These are phyloP conservation scores for Bucco capensis DNA, from an alignment of 2,113 vertebrate genomes.

Conservation along the genomic window DNA sequence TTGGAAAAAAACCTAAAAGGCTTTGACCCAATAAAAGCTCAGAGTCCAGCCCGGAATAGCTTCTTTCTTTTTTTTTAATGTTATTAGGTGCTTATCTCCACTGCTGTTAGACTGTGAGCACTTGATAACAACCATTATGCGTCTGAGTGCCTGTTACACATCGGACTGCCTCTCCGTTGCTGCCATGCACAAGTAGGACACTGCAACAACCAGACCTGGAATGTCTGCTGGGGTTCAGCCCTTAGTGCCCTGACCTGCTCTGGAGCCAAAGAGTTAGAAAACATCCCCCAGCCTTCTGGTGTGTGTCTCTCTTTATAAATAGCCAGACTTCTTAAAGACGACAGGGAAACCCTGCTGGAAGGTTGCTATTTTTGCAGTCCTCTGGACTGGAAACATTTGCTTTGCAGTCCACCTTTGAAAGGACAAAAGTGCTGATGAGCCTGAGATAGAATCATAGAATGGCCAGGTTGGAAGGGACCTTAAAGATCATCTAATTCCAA, in stretches of 20 bases:
- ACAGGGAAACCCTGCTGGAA: neutral
- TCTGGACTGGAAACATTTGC: neutral
- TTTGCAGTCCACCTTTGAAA: neutral
- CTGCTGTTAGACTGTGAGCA: neutral
- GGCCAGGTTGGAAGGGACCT: too few relatives aligned
- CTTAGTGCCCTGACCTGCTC: neutral
- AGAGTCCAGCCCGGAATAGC: neutral
- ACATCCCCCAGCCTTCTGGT: neutral
- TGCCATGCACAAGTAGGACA: neutral
- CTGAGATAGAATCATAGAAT: too few relatives aligned
- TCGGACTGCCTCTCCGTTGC: neutral
- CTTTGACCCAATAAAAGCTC: neutral
- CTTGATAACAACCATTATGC: neutral
- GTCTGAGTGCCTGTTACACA: rapidly evolving
- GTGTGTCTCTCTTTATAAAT: neutral
- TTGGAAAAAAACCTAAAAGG: neutral
- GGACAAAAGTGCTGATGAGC: neutral
- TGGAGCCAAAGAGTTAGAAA: neutral
- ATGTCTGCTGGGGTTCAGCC: neutral
- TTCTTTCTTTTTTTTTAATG: neutral
- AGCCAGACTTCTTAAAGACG: neutral
- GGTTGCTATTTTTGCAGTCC: neutral
- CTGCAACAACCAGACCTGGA: neutral
- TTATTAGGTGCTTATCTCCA: neutral
- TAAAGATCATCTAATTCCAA: too few relatives aligned